A percentile compares a stretch with the other conserved stretches of the same genome.
Conservation (phyloP, 37 sponge, comb jelly and placozoan genomes). For the Diacarnus erythraeanus region DNA sequence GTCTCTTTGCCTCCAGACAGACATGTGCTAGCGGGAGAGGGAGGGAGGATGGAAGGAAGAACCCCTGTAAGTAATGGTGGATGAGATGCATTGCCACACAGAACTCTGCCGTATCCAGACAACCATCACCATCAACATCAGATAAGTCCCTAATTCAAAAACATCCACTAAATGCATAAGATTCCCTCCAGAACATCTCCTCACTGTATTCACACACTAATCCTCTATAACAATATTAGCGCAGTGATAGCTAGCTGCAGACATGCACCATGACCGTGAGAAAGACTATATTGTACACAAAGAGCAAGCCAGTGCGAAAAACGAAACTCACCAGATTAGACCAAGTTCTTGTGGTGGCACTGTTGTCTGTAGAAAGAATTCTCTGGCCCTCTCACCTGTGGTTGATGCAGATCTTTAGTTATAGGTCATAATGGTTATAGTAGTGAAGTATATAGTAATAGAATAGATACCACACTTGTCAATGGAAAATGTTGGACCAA, state of each 20-base stretch:
- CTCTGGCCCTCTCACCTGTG: not conserved
- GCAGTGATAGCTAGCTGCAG: too few relatives aligned
- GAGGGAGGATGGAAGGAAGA: slow-evolving; percentile 32
- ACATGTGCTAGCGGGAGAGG: not conserved
- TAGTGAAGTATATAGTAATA: too few relatives aligned
- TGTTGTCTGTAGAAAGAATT: not conserved
- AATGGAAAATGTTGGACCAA: too few relatives aligned
- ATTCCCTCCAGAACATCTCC: too few relatives aligned
- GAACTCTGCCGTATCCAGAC: slow-evolving; percentile 49
- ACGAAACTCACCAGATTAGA: not conserved
- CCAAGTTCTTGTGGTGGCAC: not conserved
- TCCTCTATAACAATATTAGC: too few relatives aligned
- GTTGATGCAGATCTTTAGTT: too few relatives aligned
- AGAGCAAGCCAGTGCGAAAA: not conserved
- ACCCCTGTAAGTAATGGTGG: slow-evolving; percentile 15
- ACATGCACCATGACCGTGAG: too few relatives aligned
- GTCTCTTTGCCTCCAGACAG: not conserved
- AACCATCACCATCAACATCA: slow-evolving; percentile 54
- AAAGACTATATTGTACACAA: too few relatives aligned
- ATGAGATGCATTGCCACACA: slow-evolving; percentile 54
- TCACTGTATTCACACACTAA: too few relatives aligned
- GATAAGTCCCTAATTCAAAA: slow-evolving; percentile 40
- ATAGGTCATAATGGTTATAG: too few relatives aligned
- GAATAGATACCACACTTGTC: too few relatives aligned
- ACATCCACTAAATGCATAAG: not conserved